Evolutionary conservation across 2,113 vertebrate species (phyloP), one percentile per base, ranked within the genome.

Genomic region (Phyllostomus discolor): DNA sequence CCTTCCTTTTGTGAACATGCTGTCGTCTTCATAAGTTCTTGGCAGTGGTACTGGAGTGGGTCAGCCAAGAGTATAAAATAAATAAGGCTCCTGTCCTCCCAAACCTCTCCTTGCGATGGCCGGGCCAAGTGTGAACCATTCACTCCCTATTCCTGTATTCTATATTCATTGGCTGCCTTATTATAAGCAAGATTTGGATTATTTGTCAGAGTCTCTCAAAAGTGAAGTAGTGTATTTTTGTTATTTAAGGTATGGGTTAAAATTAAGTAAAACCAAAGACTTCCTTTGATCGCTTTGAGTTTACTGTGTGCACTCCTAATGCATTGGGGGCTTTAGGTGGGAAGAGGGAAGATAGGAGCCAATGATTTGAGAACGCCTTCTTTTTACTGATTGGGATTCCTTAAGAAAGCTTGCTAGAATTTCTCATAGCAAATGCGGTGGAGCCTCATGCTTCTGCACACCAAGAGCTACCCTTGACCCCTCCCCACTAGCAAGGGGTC

Each of bases 181-280:
- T 38, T 48, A 62, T 7, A 3, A 62, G 5, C 38, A 81, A 70
- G 59, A 62, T 19, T 67, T 69, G 52, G 59, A 80, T 70, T 76
- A 26, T 88, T 87, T 88, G 46, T 35, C 80, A 64, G 20, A 52
- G 22, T 10, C 64, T 88, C 50, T 84, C 62, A n/a, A 64, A 93
- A 94, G 20, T 90, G 11, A 31, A 80, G 67, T 67, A 33, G 10
- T 91, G 3, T 20, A 5, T 62, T 95, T 75, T 86, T 33, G n/a
- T 92, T 87, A 52, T 86, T 89, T 57, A 72, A 80, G 81, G 10
- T 24, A 17, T 64, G n/a, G 15, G 11, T 78, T 88, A 92, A 28
- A 64, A 79, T 91, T 80, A 80, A 89, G 50, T 52, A 92, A 92
- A 96, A 90, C 41, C 62, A 95, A 75, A 73, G 72, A 72, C 62